Conservation (phyloP, 2,888 invertebrate species). For the Rhorus exstirpatorius region DNA sequence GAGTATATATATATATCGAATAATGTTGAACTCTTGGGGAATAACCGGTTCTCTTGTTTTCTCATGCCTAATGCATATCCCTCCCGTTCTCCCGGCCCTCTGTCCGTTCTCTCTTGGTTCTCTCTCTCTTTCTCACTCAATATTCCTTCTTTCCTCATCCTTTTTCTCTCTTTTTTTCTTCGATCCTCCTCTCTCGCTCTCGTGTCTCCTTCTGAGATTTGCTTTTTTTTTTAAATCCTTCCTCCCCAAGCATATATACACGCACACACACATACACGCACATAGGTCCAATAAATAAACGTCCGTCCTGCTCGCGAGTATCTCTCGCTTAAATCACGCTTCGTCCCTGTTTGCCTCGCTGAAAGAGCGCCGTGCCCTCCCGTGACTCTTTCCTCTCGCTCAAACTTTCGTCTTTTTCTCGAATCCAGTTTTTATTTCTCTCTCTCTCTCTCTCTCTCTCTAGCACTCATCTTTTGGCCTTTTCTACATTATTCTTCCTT, state of each 20-base stretch:
- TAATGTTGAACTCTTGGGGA: conserved; percentile 67
- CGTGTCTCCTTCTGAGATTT: conserved; percentile 2
- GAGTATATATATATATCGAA: conserved; percentile 32
- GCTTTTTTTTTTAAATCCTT: conserved; percentile 4
- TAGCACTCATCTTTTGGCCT: background rate
- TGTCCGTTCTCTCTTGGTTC: background rate
- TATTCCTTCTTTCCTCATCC: background rate
- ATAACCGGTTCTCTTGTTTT: conserved; percentile 72
- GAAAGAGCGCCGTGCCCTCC: conserved; percentile 24
- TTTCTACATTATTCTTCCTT: conserved; percentile 37
- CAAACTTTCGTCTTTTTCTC: background rate
- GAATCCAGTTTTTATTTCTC: background rate
- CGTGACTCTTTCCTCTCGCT: background rate
- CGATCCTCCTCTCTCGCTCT: conserved; percentile 10
- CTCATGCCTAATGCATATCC: conserved; percentile 72
- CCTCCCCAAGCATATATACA: conserved; percentile 8
- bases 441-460: conserved; percentile 7
- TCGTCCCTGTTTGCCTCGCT: conserved; percentile 57
- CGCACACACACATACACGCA: conserved; percentile 13
- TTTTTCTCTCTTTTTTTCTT: conserved; percentile 6
- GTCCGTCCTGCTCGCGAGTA: conserved; percentile 62
- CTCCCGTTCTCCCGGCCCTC: background rate
- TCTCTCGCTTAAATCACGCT: conserved; percentile 65
- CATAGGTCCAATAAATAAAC: conserved; percentile 60
- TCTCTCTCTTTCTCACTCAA: background rate